Evolutionary conservation across 2,797 vertebrate species (phyloP), one percentile per base, ranked within the genome.

Genomic region (Trachops cirrhosus): DNA sequence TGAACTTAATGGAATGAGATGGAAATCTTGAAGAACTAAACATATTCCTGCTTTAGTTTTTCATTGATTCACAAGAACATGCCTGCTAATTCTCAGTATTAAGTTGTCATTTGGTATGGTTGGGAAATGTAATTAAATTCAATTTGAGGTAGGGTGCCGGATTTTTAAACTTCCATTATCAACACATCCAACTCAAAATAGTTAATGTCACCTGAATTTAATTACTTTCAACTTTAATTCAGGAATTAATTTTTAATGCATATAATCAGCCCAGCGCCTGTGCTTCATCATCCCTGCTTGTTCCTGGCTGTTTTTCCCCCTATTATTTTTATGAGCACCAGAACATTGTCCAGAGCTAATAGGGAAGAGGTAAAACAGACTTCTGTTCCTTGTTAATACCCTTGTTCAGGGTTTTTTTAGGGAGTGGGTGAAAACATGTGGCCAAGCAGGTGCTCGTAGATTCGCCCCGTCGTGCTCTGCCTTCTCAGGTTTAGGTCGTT

Each of bases 171-270:
- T 93, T 26, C 37, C 59, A 6, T 70, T 85, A n/a, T 71, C 50
- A 91, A 41, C 24, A 83, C 46, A 80, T 44, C 4, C 29, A 86
- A 41, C 44, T 57, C 62, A 93, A 68, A 75, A 52, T 62, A 90
- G 52, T 68, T 74, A 74, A 62, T 83, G 19, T 93, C 11, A 74
- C 11, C 59, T 96, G 64, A 79, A 93, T 90, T 97, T 89, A 85
- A 77, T 96, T 92, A 75, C 52, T 29, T 96, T 94, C 19, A 19
- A 93, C 77, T 89, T 89, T 90, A 78, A 67, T 84, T 92, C 80
- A 94, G 29, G 8, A 89, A 48, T 68, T 85, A 29, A 48, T 83
- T 68, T 87, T 95, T 48, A 19, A 80, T 84, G 34, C 24, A n/a
- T 46, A 68, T 59, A 67, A 52, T 70, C 68, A 78, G 37, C 83